These are phyloP conservation scores for Morone chrysops DNA, from an alignment of 2,113 vertebrate genomes.

Conservation along the genomic window DNA sequence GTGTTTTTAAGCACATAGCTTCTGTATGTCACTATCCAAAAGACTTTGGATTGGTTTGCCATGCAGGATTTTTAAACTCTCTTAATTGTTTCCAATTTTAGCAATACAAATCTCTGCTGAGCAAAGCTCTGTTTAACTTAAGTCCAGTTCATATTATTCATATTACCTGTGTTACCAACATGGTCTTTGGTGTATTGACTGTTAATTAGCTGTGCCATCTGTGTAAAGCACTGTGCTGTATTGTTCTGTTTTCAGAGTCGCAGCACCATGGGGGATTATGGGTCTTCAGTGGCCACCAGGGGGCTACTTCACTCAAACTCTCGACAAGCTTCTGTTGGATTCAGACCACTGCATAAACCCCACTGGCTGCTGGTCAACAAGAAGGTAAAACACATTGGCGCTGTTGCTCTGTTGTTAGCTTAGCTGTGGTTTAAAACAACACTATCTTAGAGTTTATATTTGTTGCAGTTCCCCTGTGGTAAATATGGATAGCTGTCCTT, in stretches of 20 bases:
- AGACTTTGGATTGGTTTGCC: no score
- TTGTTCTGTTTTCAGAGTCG: slow-evolving; percentile 79
- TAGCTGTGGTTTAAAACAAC: background rate
- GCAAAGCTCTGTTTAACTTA: no score
- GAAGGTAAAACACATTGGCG: slow-evolving; percentile 83
- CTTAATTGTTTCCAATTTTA: no score
- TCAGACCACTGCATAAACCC: slow-evolving; percentile 95
- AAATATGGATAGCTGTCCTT: no score
- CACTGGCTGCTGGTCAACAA: slow-evolving; percentile 93
- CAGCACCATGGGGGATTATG: slow-evolving; percentile 86
- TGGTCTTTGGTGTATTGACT: background rate
- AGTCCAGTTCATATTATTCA: no score
- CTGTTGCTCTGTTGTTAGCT: background rate
- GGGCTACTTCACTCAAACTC: slow-evolving; percentile 94
- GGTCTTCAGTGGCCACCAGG: slow-evolving; percentile 90
- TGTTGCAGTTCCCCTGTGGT: no score
- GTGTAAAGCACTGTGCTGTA: background rate
- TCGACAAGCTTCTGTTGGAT: slow-evolving; percentile 87
- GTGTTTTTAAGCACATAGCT: no score
- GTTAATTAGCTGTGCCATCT: background rate
- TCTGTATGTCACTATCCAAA: no score
- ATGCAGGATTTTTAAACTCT: no score
- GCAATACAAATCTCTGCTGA: no score
- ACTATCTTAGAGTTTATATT: no score
- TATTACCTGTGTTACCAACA: no score